Conservation (phyloP, 2,797 vertebrate genomes). For the Thamnophis elegans region DNA sequence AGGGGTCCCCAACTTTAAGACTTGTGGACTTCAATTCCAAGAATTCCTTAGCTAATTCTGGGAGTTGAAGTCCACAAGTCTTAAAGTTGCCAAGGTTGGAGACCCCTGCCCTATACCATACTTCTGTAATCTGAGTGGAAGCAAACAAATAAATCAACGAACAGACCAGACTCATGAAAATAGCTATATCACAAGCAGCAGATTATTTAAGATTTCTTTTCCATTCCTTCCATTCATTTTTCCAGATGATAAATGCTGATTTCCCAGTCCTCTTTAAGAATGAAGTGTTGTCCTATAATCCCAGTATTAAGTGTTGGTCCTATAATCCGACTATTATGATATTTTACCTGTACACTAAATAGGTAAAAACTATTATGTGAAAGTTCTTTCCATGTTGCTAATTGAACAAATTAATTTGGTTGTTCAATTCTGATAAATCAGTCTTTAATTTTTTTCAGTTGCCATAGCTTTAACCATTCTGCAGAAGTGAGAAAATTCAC, state of each 20-base stretch:
- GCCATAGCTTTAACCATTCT: not conserved
- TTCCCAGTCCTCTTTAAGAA: not conserved
- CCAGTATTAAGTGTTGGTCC: not conserved
- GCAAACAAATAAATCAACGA: not conserved
- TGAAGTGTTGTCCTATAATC: not conserved
- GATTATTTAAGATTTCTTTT: not conserved
- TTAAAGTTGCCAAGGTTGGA: no score
- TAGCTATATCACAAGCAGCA: not conserved
- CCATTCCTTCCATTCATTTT: not conserved
- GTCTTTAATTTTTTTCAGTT: not conserved
- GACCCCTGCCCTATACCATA: not conserved
- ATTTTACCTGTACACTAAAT: not conserved
- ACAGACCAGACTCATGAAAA: not conserved
- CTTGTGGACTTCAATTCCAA: no score
- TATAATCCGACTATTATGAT: not conserved
- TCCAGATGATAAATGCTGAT: not conserved
- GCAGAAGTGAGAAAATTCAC: not conserved
- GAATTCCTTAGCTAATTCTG: no score
- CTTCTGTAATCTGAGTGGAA: not conserved
- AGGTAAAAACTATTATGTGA: not conserved
- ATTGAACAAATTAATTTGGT: not conserved
- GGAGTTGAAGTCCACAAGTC: no score
- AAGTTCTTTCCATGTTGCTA: not conserved
- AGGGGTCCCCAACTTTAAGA: no score
- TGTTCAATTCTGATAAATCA: not conserved